Base-by-base conservation (phyloP, 2,888 invertebrate species). In the Brachyptera putata region DNA sequence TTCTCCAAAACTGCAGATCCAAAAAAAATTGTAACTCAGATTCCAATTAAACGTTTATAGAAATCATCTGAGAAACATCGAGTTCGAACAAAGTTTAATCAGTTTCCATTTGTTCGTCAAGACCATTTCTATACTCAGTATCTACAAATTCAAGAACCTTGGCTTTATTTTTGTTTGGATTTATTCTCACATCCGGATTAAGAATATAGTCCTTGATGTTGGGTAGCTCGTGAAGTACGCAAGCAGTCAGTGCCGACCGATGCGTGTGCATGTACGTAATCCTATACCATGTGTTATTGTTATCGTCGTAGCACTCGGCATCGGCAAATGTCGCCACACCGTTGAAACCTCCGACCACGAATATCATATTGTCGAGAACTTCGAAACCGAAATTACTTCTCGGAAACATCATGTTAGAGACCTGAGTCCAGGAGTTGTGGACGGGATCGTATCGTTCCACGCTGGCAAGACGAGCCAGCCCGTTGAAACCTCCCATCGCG, bases 381-480 rank as follows among this genome's bases (percentile, higher is more conserved):
- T 7, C 46, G 46, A 16, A 22, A 13, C 46, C 46, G 24, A 46
- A 46, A 24, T 46, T 46, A 24, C 46, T 46, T n/a, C 46, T 21
- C 1, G 46, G 21, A 11, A 22, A 21, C 46, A 24, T 5, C 46
- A 46, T 46, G 3, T 46, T 24, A 7, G 46, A n/a, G 11, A 46
- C 46, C 3, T 16, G 5, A 3, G 18, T n/a, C 46, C 46, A 46
- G 4, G 24, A n/a, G 4, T 18, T 18, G 3, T 16, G 14, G 18
- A 3, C 21, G 43, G 46, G 21, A n/a, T 46, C 46, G 21, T 86
- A 95, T 68, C 86, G 87, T 73, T 95, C 95, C 0, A 91, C 91
- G 62, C 90, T 91, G 71, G 89, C 89, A 84, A 95, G 87, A 56
- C 95, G 80, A 1, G 90, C 87, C 41, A 91, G 86, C 0, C 95